Evolutionary conservation across 2,888 invertebrate species (phyloP).

Genomic region (Sphecodes monilicornis): DNA sequence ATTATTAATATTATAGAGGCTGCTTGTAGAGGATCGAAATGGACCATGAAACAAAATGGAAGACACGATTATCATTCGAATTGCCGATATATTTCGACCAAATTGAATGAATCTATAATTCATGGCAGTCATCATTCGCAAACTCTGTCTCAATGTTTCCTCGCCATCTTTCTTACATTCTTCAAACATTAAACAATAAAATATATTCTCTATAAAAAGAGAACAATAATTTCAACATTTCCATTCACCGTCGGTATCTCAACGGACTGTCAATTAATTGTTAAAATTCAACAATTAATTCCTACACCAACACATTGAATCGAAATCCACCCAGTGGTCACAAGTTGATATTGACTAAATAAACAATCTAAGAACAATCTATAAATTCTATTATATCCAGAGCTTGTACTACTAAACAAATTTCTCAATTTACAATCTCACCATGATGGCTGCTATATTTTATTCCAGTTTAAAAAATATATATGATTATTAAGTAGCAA

Average conservation of each 20-base stretch:
- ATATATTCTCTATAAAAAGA: not conserved
- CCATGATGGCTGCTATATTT: not conserved
- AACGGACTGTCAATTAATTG: too few relatives aligned
- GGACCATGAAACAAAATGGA: not conserved
- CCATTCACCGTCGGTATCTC: too few relatives aligned
- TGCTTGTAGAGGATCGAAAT: not conserved
- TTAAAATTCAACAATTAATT: too few relatives aligned
- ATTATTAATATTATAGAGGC: not conserved
- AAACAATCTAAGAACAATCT: not conserved
- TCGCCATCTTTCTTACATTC: not conserved
- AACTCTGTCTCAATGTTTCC: not conserved
- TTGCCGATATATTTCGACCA: constrained; percentile 24
- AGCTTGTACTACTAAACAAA: too few relatives aligned
- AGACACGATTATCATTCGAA: constrained; percentile 4
- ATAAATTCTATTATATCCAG: not conserved
- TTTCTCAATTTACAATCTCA: not conserved
- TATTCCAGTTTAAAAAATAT: not conserved
- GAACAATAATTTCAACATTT: not conserved
- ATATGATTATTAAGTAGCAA: not conserved
- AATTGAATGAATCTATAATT: not conserved
- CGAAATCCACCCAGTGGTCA: too few relatives aligned
- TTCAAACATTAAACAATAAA: not conserved
- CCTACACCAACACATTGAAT: too few relatives aligned
- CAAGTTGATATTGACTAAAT: not conserved
- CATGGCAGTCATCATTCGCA: not conserved